phyloP scores from a whole-genome alignment of 2,797 vertebrate species.

The Chelonia mydas region DNA sequence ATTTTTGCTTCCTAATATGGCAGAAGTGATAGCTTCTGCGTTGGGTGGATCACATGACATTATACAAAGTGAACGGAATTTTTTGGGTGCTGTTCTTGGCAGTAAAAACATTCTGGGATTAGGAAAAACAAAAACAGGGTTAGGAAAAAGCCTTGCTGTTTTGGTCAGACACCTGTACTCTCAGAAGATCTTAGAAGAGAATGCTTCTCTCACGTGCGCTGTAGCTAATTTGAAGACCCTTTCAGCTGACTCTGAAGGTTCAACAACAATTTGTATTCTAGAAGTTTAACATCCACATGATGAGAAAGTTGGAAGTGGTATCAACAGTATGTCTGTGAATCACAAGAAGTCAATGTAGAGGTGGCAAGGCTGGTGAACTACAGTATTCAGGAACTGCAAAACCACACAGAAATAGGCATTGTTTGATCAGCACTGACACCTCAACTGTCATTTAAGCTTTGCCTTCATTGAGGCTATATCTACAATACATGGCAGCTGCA shows the following conservation, averaged over 20 bases:
- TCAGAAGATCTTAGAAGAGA: background rate
- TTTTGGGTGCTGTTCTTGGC: background rate
- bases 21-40: rapidly evolving
- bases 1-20: background rate
- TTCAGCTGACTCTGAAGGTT: background rate
- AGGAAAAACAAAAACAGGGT: background rate
- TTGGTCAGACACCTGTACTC: background rate
- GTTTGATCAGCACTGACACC: background rate
- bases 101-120: rapidly evolving
- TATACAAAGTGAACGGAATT: background rate
- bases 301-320: slow-evolving; percentile 24
- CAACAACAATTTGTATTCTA: background rate
- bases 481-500: background rate
- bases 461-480: background rate
- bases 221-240: background rate
- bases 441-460: rapidly evolving
- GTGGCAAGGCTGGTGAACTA: slow-evolving; percentile 11
- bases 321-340: slow-evolving; percentile 29
- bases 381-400: slow-evolving; percentile 25
- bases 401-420: background rate
- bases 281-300: background rate
- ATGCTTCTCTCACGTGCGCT: rapidly evolving
- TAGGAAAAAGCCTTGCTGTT: background rate
- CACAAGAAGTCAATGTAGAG: slow-evolving; percentile 28
- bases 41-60: background rate